Conservation (phyloP, 2,888 invertebrate species). For the Philopedon plagiatum region DNA sequence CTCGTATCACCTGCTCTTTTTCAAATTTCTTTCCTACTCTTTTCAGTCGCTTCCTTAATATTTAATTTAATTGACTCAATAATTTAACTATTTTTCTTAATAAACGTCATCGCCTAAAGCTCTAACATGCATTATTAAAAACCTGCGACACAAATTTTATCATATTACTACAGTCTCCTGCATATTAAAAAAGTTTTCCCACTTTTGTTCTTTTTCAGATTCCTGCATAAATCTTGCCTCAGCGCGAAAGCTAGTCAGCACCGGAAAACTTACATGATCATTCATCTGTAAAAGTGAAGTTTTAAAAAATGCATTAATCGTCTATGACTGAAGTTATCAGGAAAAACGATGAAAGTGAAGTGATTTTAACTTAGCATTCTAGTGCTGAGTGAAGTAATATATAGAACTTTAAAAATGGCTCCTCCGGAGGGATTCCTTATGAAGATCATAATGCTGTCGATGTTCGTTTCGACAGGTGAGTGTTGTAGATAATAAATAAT, state of each 20-base stretch:
- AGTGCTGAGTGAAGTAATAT: neutral
- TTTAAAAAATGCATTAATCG: neutral
- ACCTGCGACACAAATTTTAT: no score
- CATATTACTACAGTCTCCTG: no score
- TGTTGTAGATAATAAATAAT: neutral
- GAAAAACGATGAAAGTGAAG: conserved; percentile 25
- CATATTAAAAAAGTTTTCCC: neutral
- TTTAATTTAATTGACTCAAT: no score
- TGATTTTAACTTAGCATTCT: neutral
- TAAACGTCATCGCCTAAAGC: no score
- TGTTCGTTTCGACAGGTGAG: conserved; percentile 44
- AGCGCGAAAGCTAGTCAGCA: neutral
- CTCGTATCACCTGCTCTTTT: no score
- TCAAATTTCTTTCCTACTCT: no score
- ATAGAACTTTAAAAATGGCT: conserved; percentile 23
- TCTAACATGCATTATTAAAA: no score
- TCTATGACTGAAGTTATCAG: neutral
- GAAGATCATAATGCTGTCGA: conserved; percentile 38
- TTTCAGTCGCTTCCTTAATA: no score
- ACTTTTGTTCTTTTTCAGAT: neutral
- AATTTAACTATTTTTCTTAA: no score
- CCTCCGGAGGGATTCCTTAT: conserved; percentile 29
- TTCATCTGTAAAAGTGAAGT: neutral
- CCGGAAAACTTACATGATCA: neutral
- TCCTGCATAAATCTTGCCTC: neutral